Conservation (phyloP, 2,888 invertebrate species). For the Dexiosoma caninum region DNA sequence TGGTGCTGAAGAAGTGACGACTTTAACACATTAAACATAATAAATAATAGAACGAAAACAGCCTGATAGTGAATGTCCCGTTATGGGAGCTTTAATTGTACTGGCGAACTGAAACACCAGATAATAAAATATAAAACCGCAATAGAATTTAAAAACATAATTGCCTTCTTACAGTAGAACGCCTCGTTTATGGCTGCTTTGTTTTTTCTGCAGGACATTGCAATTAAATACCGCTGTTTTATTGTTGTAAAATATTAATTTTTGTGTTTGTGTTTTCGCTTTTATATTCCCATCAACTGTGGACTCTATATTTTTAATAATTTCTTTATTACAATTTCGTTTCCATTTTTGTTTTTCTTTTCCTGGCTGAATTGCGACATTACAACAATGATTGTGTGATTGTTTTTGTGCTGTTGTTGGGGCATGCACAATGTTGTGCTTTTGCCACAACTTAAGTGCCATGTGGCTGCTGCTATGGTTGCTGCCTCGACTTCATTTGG, state of each 20-base stretch:
- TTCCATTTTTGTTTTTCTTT: conserved; percentile 34
- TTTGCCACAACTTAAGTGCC: conserved; percentile 71
- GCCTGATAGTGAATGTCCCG: too few species aligned
- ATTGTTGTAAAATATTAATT: neutral
- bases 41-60: too few species aligned
- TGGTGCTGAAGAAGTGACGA: too few species aligned
- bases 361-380: conserved; percentile 26
- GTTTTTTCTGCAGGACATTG: neutral
- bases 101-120: too few species aligned
- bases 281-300: neutral
- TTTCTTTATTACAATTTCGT: conserved; percentile 41
- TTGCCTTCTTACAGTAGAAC: neutral
- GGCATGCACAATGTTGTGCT: conserved; percentile 44
- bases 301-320: conserved; percentile 34
- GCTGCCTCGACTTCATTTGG: conserved; percentile 77
- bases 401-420: conserved; percentile 4
- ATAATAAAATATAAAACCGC: too few species aligned
- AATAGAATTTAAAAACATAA: neutral
- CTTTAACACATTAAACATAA: too few species aligned
- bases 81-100: too few species aligned
- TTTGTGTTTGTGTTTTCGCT: neutral
- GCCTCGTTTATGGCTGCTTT: neutral
- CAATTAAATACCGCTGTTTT: conserved; percentile 3
- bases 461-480: conserved; percentile 78
- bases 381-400: conserved; percentile 39